Evolutionary conservation across 1,140 invertebrate genomes (phyloP).

Genomic region (Plectus sambesii): DNA sequence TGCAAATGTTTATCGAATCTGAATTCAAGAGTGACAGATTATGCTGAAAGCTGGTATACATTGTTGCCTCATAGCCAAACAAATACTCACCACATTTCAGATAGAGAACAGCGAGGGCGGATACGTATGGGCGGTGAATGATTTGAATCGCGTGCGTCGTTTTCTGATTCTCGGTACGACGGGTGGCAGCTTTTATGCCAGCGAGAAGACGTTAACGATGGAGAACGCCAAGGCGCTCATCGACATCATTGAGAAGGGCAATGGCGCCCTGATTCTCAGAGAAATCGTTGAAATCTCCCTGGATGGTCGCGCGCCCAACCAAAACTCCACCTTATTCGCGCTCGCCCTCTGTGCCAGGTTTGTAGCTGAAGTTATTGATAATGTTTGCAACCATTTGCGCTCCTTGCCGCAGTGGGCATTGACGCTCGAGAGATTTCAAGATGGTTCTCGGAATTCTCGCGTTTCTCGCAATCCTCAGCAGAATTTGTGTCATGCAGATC

Average conservation of each 20-base stretch:
- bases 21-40: no score
- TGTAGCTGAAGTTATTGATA: no score
- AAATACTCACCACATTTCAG: constrained; percentile 10
- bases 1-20: no score
- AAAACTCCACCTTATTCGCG: constrained; percentile 32
- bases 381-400: no score
- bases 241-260: constrained; percentile 27
- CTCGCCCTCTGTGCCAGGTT: constrained; percentile 35
- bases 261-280: constrained; percentile 31
- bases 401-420: no score
- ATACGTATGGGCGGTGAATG: constrained; percentile 32
- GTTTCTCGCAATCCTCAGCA: no score
- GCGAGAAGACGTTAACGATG: constrained; percentile 22
- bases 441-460: no score
- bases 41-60: no score
- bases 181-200: constrained; percentile 28
- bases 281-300: constrained; percentile 29
- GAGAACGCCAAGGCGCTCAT: constrained; percentile 29
- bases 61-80: neutral
- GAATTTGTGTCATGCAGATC: no score
- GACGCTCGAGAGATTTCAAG: no score
- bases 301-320: constrained; percentile 35
- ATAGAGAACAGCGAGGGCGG: constrained; percentile 30
- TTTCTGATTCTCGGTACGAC: constrained; percentile 35
- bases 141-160: constrained; percentile 29